These are phyloP conservation scores for Trichechus manatus DNA, from an alignment of 2,113 vertebrate genomes.

Conservation along the genomic window DNA sequence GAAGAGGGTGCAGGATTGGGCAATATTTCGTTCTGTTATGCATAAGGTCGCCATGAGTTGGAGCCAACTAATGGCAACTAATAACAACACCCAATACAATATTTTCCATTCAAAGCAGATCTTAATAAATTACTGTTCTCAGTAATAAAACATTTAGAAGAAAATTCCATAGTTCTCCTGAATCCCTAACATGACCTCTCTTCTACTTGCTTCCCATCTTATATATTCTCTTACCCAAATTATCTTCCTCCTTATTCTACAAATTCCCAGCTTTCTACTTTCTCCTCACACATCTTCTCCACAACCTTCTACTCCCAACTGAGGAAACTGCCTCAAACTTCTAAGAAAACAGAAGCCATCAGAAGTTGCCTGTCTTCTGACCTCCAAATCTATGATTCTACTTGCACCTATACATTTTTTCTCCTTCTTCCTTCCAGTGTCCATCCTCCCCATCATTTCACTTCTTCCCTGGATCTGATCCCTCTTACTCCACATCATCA, in stretches of 20 bases:
- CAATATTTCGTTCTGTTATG: too few species aligned
- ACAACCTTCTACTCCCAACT: neutral
- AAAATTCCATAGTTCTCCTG: neutral
- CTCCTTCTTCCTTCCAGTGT: neutral
- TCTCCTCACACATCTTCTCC: neutral
- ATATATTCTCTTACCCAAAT: neutral
- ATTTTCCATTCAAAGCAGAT: conserved; percentile 51
- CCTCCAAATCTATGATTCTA: neutral
- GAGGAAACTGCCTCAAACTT: neutral
- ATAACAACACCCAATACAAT: neutral
- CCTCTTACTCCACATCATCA: neutral
- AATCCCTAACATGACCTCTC: neutral
- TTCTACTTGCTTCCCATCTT: neutral
- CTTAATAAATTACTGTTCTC: neutral
- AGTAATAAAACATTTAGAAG: conserved; percentile 28
- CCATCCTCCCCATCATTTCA: neutral
- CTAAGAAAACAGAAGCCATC: neutral
- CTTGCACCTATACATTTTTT: neutral
- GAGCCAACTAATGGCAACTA: too few species aligned
- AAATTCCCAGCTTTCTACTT: conserved; percentile 13
- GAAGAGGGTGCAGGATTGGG: too few species aligned
- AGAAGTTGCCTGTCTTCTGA: conserved; percentile 1
- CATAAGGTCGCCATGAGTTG: too few species aligned
- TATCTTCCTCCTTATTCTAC: conserved; percentile 36
- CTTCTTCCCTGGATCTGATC: neutral